phyloP scores from a whole-genome alignment of 2,113 vertebrate genomes.

The Spea multiplicata region DNA sequence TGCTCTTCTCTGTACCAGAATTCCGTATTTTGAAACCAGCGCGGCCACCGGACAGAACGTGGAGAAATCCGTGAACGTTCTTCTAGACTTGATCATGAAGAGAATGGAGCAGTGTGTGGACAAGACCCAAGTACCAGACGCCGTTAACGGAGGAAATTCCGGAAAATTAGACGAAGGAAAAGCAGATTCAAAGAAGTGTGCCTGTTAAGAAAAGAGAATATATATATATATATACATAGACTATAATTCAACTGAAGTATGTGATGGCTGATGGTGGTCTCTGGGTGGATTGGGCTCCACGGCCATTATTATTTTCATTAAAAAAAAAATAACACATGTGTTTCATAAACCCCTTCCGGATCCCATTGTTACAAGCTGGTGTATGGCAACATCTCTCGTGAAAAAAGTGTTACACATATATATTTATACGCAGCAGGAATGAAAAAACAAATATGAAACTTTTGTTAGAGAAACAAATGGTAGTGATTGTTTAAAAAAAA shows the following conservation, averaged over 20 bases:
- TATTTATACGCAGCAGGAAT: constrained; percentile 36
- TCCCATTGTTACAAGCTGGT: constrained; percentile 15
- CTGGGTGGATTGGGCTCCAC: constrained; percentile 1
- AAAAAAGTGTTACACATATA: constrained; percentile 36
- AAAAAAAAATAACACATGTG: not conserved
- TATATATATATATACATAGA: constrained; percentile 4
- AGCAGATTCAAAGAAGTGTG: constrained; percentile 77
- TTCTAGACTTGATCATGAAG: constrained; percentile 96
- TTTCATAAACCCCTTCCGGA: not conserved
- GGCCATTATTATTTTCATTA: constrained; percentile 9
- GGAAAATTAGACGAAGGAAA: constrained; percentile 69
- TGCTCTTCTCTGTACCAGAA: constrained; percentile 59
- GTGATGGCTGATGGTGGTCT: constrained; percentile 13
- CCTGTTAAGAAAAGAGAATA: constrained; percentile 72
- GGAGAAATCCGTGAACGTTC: constrained; percentile 81
- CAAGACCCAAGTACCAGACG: constrained; percentile 70
- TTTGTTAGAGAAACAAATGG: constrained; percentile 20
- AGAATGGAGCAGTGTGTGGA: constrained; percentile 94
- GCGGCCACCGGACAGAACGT: constrained; percentile 85
- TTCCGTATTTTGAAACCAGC: constrained; percentile 92
- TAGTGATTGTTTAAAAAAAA: constrained; percentile 8
- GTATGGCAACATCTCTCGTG: constrained; percentile 22
- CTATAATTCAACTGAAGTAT: not conserved
- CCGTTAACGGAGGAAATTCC: constrained; percentile 71
- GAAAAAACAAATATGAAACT: constrained; percentile 8